These are phyloP conservation scores for Belgica antarctica DNA, from an alignment of 2,888 invertebrate genomes.

Conservation along the genomic window DNA sequence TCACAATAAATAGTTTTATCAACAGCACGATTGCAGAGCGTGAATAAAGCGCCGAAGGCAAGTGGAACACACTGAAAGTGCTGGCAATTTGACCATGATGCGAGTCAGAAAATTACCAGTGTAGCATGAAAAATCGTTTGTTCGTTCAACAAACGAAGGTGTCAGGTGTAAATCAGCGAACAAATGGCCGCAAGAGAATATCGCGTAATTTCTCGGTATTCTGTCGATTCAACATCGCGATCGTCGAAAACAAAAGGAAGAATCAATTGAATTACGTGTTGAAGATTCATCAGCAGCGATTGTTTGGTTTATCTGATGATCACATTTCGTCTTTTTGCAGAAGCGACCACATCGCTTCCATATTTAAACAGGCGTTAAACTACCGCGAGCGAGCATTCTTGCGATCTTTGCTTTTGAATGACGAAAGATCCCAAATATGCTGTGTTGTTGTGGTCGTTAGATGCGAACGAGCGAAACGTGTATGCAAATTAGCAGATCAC, in stretches of 20 bases:
- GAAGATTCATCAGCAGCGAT: background rate
- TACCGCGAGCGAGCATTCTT: background rate
- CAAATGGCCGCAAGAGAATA: background rate
- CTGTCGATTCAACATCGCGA: no score
- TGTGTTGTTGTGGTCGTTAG: slow-evolving; percentile 12
- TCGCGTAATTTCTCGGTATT: background rate
- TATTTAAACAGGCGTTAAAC: background rate
- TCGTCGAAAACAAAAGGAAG: background rate
- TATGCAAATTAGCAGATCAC: slow-evolving; percentile 5
- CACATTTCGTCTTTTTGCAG: slow-evolving; percentile 10
- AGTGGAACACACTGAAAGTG: background rate
- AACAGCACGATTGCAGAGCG: background rate
- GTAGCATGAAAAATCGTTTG: slow-evolving; percentile 37
- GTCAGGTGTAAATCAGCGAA: slow-evolving; percentile 38
- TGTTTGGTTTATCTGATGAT: background rate
- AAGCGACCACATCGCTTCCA: slow-evolving; percentile 7
- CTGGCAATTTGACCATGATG: slow-evolving; percentile 40
- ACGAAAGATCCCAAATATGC: slow-evolving; percentile 21
- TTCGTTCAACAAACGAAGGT: slow-evolving; percentile 10
- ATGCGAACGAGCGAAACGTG: background rate
- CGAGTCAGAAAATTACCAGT: slow-evolving; percentile 39
- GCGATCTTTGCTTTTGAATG: background rate
- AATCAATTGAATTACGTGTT: slow-evolving; percentile 23
- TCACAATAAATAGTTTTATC: background rate
- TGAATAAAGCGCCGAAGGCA: background rate